Base-by-base conservation (phyloP, 2,888 invertebrate species). In the Gastracanthus pulcherrimus region DNA sequence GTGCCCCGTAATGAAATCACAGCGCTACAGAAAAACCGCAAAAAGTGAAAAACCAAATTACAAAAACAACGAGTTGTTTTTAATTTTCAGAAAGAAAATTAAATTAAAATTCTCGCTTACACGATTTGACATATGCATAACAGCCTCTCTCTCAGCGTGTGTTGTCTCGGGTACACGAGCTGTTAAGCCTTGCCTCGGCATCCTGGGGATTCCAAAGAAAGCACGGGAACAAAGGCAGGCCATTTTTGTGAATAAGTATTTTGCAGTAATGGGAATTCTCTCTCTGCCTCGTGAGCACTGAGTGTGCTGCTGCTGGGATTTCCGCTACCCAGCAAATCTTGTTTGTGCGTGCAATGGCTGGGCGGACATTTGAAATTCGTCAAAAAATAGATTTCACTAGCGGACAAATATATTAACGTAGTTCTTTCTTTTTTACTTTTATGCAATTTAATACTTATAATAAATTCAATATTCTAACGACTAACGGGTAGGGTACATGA, bases 171-270 rank as follows among this genome's bases (percentile, higher is more conserved):
- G 58, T 36, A 60, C 60, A 58, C 36, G 41, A 41, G 16, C 41
- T 9, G 16, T 23, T 7, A 41, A 16, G 6, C 45, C 29, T 62
- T 31, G 13, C 31, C 38, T 62, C 36, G 23, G 34, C 34, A 26
- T 26, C 74, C 26, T 23, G 19, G 26, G 26, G 36, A 75, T 75
- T 75, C 51, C 75, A 51, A 75, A 51, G 31, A 51, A 75, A 62
- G 75, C 38, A 26, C 38, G 75, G 51, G n/a, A n/a, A 75, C 66
- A 51, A 62, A 75, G 26, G 55, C 31, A 41, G 41, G 55, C 66
- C 62, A 67, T 67, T 76, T 67, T 76, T 19, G 38, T 66, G 66
- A 76, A 76, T 76, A 79, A 78, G 71, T 72, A 72, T 78, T 72
- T 72, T 58, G n/a, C 58, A 55, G 45, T 72, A 41, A 79, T 72